Evolutionary conservation across 2,888 invertebrate species (phyloP).

Genomic region (Aethes cnicana): DNA sequence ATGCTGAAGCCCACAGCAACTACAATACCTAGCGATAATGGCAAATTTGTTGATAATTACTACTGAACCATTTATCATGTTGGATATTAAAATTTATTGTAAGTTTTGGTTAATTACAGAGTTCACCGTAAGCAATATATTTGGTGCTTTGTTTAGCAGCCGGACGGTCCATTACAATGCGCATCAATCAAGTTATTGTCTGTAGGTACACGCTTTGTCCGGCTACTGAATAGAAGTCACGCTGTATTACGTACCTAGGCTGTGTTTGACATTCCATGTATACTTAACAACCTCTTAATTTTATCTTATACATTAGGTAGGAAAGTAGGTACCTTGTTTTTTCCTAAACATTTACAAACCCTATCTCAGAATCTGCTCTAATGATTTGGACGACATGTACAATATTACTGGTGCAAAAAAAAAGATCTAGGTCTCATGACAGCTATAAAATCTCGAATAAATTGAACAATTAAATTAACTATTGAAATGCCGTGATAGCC

Average conservation of each 20-base stretch:
- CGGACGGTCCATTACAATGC: slow-evolving; percentile 26
- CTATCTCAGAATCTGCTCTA: too few species aligned
- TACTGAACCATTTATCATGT: slow-evolving; percentile 18
- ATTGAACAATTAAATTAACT: too few species aligned
- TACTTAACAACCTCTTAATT: too few species aligned
- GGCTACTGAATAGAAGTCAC: slow-evolving; percentile 25
- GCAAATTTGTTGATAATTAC: slow-evolving; percentile 28
- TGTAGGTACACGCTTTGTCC: slow-evolving; percentile 23
- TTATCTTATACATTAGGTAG: too few species aligned
- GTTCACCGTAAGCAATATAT: slow-evolving; percentile 22
- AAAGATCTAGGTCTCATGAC: too few species aligned
- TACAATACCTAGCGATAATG: slow-evolving; percentile 7
- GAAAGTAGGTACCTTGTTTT: too few species aligned
- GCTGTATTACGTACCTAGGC: slow-evolving; percentile 15
- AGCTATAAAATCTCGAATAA: too few species aligned
- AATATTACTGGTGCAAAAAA: too few species aligned
- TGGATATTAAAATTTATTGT: slow-evolving; percentile 22
- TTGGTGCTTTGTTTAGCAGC: slow-evolving; percentile 17
- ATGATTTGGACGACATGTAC: too few species aligned
- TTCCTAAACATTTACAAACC: too few species aligned
- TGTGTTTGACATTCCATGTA: background rate
- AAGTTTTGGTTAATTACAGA: slow-evolving; percentile 26
- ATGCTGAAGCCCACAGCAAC: background rate
- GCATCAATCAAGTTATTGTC: slow-evolving; percentile 29
- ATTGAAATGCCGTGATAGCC: too few species aligned